Evolutionary conservation across 2,113 vertebrate species (phyloP).

Genomic region (Mystacornis crossleyi): DNA sequence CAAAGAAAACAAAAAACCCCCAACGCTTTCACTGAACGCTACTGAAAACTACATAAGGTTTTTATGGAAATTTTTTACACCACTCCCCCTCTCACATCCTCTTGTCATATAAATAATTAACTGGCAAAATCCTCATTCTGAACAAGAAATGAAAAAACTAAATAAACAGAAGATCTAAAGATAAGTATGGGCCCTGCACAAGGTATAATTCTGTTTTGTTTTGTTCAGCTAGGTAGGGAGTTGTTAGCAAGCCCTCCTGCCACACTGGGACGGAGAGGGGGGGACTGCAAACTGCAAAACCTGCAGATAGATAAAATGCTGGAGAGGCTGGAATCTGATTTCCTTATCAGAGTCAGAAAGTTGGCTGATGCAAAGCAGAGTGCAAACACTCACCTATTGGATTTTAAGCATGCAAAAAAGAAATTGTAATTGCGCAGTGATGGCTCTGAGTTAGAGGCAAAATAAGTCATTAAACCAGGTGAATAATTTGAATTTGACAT

Average conservation of each 20-base stretch:
- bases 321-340: constrained; percentile 21
- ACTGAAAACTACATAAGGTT: constrained; percentile 24
- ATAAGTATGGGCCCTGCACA: not conserved
- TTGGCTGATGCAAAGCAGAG: not conserved
- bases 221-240: not conserved
- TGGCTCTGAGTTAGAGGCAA: not conserved
- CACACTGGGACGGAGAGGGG: not conserved
- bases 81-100: constrained; percentile 37
- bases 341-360: constrained; percentile 21
- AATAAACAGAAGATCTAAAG: not conserved
- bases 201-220: not conserved
- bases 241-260: not conserved
- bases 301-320: not conserved
- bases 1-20: constrained; percentile 17
- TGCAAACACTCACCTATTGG: not conserved
- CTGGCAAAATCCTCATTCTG: constrained; percentile 34
- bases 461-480: constrained; percentile 12
- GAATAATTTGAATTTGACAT: not conserved
- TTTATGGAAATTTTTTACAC: constrained; percentile 30
- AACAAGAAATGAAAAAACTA: constrained; percentile 40
- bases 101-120: constrained; percentile 71
- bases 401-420: constrained; percentile 1
- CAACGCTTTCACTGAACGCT: not conserved
- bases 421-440: not conserved
- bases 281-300: not conserved